phyloP scores from a whole-genome alignment of 2,113 vertebrate genomes.

The Mirounga angustirostris region DNA sequence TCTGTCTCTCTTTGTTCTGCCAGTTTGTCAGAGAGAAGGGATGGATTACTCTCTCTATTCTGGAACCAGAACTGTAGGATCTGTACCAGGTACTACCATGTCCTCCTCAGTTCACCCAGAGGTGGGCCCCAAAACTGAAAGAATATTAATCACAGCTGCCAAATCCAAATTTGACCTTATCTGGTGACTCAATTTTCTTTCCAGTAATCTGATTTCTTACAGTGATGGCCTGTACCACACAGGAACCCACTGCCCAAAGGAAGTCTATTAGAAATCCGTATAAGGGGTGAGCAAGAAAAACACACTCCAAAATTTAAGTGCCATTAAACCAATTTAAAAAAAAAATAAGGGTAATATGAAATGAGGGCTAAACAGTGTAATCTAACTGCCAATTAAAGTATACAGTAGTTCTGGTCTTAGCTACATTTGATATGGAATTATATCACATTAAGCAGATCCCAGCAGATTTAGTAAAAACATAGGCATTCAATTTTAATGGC shows the following conservation, averaged over 20 bases:
- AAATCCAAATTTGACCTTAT: not conserved
- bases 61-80: not conserved
- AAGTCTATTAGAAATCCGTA: conserved; percentile 30
- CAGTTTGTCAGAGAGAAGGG: conserved; percentile 8
- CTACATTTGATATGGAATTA: conserved; percentile 47
- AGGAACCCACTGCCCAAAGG: not conserved
- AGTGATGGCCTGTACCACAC: not conserved
- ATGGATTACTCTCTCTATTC: not conserved
- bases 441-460: conserved; percentile 25
- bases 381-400: conserved; percentile 67
- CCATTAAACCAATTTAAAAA: conserved; percentile 64
- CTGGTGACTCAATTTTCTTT: conserved; percentile 13
- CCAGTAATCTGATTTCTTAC: not conserved
- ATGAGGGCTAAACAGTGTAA: conserved; percentile 67
- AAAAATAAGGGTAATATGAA: conserved; percentile 57
- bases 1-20: not conserved
- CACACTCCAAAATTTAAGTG: conserved; percentile 61
- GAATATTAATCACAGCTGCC: not conserved
- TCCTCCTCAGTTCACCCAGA: not conserved
- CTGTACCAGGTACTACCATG: not conserved
- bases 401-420: conserved; percentile 46
- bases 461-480: conserved; percentile 63
- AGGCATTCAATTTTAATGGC: conserved; percentile 53
- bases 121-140: not conserved
- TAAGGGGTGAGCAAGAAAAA: conserved; percentile 43